Percentiles rank a stretch among this genome's conserved stretches.
Evolutionary conservation across 1,140 invertebrate genomes (phyloP).

Genomic region (Aphaenogaster floridana): DNA sequence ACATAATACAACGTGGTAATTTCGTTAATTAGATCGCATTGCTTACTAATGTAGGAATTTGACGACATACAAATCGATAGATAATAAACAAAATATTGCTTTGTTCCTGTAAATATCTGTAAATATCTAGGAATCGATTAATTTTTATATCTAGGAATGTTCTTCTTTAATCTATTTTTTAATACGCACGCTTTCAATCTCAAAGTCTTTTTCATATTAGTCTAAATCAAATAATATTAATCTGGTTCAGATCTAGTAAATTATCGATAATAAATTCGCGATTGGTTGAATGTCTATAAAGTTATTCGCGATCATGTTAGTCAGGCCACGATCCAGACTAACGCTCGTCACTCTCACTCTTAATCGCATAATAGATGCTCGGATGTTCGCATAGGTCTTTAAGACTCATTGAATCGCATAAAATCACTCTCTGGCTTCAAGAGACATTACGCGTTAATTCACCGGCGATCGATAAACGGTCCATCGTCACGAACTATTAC

Average conservation of each 20-base stretch:
- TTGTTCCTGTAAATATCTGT: background rate
- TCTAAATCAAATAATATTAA: background rate
- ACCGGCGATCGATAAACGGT: slow-evolving; percentile 36
- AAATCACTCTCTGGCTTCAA: slow-evolving; percentile 21
- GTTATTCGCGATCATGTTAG: background rate
- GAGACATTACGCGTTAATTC: slow-evolving; percentile 32
- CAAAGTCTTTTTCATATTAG: slow-evolving; percentile 2
- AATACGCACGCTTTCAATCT: background rate
- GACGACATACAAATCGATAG: background rate
- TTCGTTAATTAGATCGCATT: slow-evolving; percentile 21
- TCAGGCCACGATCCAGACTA: background rate
- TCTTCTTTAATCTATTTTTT: background rate
- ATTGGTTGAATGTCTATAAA: background rate
- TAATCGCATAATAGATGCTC: slow-evolving; percentile 17
- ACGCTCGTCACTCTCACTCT: slow-evolving; percentile 14
- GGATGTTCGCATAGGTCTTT: slow-evolving; percentile 3
- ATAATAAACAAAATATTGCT: slow-evolving; percentile 32
- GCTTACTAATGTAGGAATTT: background rate
- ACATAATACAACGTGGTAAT: slow-evolving; percentile 19
- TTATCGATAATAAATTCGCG: background rate
- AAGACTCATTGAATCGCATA: slow-evolving; percentile 13
- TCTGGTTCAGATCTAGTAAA: background rate
- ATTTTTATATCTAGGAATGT: background rate
- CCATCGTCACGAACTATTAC: slow-evolving; percentile 28
- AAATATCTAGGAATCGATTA: no score